These are phyloP conservation scores for Drosophila borborema DNA, from an alignment of 2,888 invertebrate species.

Conservation along the genomic window DNA sequence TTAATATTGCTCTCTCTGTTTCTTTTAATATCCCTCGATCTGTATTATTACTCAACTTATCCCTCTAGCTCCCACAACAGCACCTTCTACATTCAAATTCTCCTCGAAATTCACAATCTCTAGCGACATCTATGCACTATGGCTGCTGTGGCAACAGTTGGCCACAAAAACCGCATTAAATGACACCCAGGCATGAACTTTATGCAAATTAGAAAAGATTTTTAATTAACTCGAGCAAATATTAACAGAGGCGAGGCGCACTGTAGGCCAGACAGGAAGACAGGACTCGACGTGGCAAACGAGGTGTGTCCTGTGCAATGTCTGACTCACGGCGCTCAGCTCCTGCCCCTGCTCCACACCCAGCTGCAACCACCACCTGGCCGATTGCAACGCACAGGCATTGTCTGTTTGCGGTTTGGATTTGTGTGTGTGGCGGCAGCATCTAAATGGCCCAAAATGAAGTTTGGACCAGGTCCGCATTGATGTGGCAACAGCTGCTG, in stretches of 20 bases:
- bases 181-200: conserved; percentile 65
- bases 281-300: conserved; percentile 15
- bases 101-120: background rate
- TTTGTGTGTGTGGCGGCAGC: conserved; percentile 11
- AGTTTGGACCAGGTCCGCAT: conserved; percentile 36
- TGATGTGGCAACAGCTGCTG: conserved; percentile 37
- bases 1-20: background rate
- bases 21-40: background rate
- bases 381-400: conserved; percentile 17
- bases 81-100: background rate
- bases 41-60: too few relatives aligned
- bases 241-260: conserved; percentile 67
- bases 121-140: conserved; percentile 23
- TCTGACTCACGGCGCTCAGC: conserved; percentile 2
- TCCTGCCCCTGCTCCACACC: background rate
- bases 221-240: conserved; percentile 83
- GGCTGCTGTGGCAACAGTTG: conserved; percentile 3
- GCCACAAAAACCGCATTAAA: conserved; percentile 51
- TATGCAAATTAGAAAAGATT: conserved; percentile 79
- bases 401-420: conserved; percentile 40
- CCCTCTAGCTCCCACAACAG: background rate
- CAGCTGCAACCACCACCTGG: background rate
- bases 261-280: conserved; percentile 7
- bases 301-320: conserved; percentile 47
- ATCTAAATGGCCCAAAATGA: conserved; percentile 52